Base-by-base conservation (phyloP, 2,888 invertebrate species). In the Eubasilissa splendida region DNA sequence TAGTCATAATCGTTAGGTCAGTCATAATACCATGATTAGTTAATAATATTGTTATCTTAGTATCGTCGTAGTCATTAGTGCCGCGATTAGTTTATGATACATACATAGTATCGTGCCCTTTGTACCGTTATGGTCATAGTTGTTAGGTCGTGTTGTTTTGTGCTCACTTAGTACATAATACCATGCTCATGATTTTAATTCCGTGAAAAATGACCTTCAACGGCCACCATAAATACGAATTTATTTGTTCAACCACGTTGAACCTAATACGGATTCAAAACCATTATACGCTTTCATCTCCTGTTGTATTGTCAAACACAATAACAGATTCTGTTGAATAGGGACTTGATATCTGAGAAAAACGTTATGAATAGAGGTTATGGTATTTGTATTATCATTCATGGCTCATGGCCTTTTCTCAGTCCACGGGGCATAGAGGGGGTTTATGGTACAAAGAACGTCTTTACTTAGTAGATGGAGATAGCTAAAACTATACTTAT, bases 301-400 rank as follows among this genome's bases (percentile, higher is more conserved):
- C 54, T 11, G 53, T 31, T 31, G 22, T 70, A 70, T 70, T 22
- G 70, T 54, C 10, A 22, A 22, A n/a, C 31, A 70, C 70, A 70
- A 70, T 70, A 22, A 14, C 3, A 54, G 53, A 70, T 53, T 11
- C 54, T 22, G 22, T 5, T 53, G 53, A 70, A 70, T 58, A 33
- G 42, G 42, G 50, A 7, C 14, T 33, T 74, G 22, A 58, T 58
- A 14, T 10, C 71, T 14, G 14, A 50, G 12, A 58, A 74, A n/a
- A 74, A 50, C 4, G 33, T 42, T 22, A 53, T 71, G 53, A 56
- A 59, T 58, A 74, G 42, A 59, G 52, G 58, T 42, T 59, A 58
- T 74, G 42, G 31, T 70, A 63, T 76, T 76, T 65, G 33, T 53
- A 65, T 11, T 60, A 75, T 59, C 50, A 75, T 75, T 63, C 60